Base-by-base conservation (phyloP, 2,888 invertebrate species). In the Proisotoma minuta region DNA sequence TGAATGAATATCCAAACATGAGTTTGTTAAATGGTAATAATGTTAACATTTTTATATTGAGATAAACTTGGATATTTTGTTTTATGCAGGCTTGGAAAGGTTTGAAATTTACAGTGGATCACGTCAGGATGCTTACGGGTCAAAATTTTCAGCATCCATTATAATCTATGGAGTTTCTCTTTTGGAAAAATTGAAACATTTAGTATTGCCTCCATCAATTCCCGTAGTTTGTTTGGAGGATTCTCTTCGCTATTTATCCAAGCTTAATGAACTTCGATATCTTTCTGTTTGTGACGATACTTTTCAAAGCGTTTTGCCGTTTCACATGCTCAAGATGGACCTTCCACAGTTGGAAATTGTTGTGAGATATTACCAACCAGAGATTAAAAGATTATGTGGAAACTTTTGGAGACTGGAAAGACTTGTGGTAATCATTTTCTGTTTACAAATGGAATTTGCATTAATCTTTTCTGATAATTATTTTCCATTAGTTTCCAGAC, bases 161-260 rank as follows among this genome's bases (percentile, higher is more conserved):
- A 63, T 68, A 28, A 59, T 68, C 20, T 68, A 56, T 57, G 68
- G 68, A 18, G 61, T 68, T 26, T 63, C 63, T 12, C 61, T 66
- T 2, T 47, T 68, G 8, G 53, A 47, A 0, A 57, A 60, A 23
- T 40, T 68, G 22, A 50, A 60, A 29, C 60, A 56, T 39, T 57
- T 66, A 4, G 62, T 65, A 8, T 61, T 68, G 39, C 68, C 68
- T 24, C 65, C 68, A 24, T 63, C 63, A 18, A 68, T 68, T 51
- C 60, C 65, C 53, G 65, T 66, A 62, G 65, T 65, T 54, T 66
- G 65, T 48, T 26, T 68, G 59, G 68, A 68, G 51, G 65, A 63
- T 48, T 59, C 65, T 1, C 59, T 68, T 24, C 59, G 59, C 20
- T 66, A 65, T 58, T 50, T 68, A 52, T 62, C 65, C 1, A 63